Evolutionary conservation across 2,888 invertebrate genomes (phyloP).

Genomic region (Campoplex nolae): DNA sequence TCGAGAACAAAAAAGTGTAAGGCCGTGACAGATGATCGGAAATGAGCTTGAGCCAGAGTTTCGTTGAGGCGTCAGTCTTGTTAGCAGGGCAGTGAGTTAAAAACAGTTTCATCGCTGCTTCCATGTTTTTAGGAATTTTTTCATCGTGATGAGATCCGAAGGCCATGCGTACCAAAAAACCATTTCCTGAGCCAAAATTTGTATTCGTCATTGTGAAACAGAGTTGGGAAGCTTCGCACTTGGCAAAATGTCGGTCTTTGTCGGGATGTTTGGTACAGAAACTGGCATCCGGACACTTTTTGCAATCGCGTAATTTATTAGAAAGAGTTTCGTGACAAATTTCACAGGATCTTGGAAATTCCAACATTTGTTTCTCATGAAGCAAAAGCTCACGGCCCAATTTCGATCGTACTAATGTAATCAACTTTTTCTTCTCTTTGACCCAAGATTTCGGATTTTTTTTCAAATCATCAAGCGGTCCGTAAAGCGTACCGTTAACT

Average conservation of each 20-base stretch:
- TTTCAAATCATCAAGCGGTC: neutral
- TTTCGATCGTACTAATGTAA: slow-evolving; percentile 71
- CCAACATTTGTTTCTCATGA: slow-evolving; percentile 77
- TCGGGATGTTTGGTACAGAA: slow-evolving; percentile 75
- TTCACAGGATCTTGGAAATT: slow-evolving; percentile 77
- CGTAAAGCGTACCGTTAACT: neutral
- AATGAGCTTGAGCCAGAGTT: neutral
- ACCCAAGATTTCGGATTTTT: slow-evolving; percentile 68
- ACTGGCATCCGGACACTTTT: slow-evolving; percentile 75
- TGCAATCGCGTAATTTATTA: slow-evolving; percentile 74
- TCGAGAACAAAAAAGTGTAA: slow-evolving; percentile 76
- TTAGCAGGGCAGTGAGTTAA: neutral
- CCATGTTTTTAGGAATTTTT: slow-evolving; percentile 74
- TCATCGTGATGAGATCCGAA: slow-evolving; percentile 65
- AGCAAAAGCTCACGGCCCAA: slow-evolving; percentile 71
- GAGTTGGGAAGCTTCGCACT: slow-evolving; percentile 72
- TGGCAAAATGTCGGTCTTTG: slow-evolving; percentile 65
- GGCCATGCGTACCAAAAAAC: slow-evolving; percentile 53
- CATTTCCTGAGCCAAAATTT: slow-evolving; percentile 63
- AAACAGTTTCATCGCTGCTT: slow-evolving; percentile 73
- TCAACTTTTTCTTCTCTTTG: slow-evolving; percentile 74
- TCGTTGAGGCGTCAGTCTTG: neutral
- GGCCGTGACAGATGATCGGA: slow-evolving; percentile 78
- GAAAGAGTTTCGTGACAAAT: slow-evolving; percentile 74
- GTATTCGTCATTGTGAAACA: slow-evolving; percentile 75